These are phyloP conservation scores for Sphaerophoria taeniata DNA, from an alignment of 2,888 invertebrate genomes.

Conservation along the genomic window DNA sequence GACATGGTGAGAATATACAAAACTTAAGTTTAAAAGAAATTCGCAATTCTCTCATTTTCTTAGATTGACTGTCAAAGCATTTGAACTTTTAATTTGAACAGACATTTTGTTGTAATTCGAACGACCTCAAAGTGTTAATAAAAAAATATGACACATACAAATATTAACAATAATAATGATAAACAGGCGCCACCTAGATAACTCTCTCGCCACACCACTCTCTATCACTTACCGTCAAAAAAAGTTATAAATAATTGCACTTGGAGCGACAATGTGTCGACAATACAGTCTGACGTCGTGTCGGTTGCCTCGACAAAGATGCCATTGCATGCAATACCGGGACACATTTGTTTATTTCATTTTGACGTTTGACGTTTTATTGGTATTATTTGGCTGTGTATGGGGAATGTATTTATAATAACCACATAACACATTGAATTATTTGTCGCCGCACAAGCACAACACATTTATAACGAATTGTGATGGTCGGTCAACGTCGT, in stretches of 20 bases:
- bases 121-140: constrained; percentile 55
- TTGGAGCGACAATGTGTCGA: constrained; percentile 69
- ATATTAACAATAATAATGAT: constrained; percentile 54
- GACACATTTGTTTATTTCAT: constrained; percentile 22
- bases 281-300: constrained; percentile 12
- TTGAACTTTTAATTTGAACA: constrained; percentile 61
- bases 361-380: constrained; percentile 48
- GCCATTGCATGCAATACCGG: constrained; percentile 10
- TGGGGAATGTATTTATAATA: constrained; percentile 4
- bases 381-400: neutral
- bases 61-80: constrained; percentile 6
- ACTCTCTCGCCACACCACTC: constrained; percentile 58
- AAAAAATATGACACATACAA: constrained; percentile 53
- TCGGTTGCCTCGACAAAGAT: constrained; percentile 55
- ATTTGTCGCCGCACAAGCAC: too few relatives aligned
- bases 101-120: constrained; percentile 50
- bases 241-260: constrained; percentile 73
- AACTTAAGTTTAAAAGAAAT: constrained; percentile 24
- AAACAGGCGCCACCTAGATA: constrained; percentile 74
- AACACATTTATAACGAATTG: constrained; percentile 42
- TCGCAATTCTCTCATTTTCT: constrained; percentile 29
- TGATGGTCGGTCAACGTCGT: constrained; percentile 67
- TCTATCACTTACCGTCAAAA: constrained; percentile 52
- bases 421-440: constrained; percentile 37
- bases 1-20: neutral